These are phyloP conservation scores for Trinectes maculatus DNA, from an alignment of 2,113 vertebrate genomes.

Conservation along the genomic window DNA sequence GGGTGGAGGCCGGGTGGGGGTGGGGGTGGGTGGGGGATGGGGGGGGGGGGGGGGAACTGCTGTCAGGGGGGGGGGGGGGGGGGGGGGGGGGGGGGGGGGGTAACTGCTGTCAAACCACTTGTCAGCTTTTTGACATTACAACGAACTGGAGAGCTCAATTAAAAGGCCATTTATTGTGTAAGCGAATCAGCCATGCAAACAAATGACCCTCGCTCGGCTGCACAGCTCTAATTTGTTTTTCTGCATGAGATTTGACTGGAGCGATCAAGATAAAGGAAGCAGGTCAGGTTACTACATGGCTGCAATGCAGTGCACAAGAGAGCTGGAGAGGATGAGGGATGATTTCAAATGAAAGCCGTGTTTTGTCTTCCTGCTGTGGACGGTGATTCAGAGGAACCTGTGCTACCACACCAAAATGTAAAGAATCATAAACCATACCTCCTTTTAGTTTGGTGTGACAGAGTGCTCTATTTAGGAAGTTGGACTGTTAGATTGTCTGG, in stretches of 20 bases:
- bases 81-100: conserved; percentile 60
- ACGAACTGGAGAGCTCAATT: conserved; percentile 92
- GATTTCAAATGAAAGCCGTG: conserved; percentile 32
- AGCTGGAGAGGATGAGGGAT: conserved; percentile 34
- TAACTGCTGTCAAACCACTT: conserved; percentile 84
- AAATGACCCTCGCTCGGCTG: conserved; percentile 86
- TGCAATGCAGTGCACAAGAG: not conserved
- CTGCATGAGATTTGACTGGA: conserved; percentile 84
- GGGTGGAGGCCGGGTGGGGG: no score
- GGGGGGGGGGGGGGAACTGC: no score
- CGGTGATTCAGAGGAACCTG: conserved; percentile 15
- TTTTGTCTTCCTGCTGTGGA: conserved; percentile 39
- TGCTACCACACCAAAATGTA: conserved; percentile 31
- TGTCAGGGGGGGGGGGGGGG: conserved; percentile 77
- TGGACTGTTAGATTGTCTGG: conserved; percentile 75
- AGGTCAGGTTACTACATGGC: not conserved
- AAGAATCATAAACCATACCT: conserved; percentile 55
- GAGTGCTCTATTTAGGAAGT: conserved; percentile 80
- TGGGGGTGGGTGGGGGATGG: conserved; percentile 58
- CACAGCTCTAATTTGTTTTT: conserved; percentile 88
- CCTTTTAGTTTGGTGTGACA: conserved; percentile 71
- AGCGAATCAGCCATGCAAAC: conserved; percentile 94
- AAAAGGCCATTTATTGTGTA: conserved; percentile 94
- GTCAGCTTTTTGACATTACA: conserved; percentile 90
- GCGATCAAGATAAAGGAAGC: conserved; percentile 79